phyloP scores from a whole-genome alignment of 1,140 invertebrate species.

The Daktulosphaira vitifoliae region DNA sequence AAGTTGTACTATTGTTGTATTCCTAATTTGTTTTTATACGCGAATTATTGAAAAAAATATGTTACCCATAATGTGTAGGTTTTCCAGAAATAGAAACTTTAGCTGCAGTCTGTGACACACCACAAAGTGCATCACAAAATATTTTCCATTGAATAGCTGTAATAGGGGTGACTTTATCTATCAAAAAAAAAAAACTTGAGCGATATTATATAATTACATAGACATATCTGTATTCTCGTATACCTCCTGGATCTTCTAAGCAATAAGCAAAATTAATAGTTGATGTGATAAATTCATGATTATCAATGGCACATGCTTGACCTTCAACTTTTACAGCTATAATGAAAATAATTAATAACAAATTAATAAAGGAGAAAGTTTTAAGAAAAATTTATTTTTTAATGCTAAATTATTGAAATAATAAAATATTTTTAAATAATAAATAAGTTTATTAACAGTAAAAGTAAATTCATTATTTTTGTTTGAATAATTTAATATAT shows the following conservation, averaged over 20 bases:
- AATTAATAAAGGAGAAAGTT: too few species aligned
- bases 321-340: conserved; percentile 50
- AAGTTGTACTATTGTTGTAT: too few species aligned
- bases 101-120: background rate
- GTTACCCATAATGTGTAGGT: conserved; percentile 11
- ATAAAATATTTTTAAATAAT: background rate
- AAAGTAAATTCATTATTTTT: too few species aligned
- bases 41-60: background rate
- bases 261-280: conserved; percentile 20
- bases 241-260: conserved; percentile 20
- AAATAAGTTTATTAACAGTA: too few species aligned
- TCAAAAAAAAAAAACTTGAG: background rate
- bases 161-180: conserved; percentile 23
- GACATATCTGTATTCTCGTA: background rate
- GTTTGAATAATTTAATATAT: too few species aligned
- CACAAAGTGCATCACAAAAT: background rate
- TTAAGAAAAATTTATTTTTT: too few species aligned
- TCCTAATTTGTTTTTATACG: too few species aligned
- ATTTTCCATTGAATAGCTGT: conserved; percentile 27
- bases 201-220: background rate
- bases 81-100: conserved; percentile 6
- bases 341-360: conserved; percentile 41
- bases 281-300: conserved; percentile 38
- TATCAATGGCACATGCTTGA: conserved; percentile 45
- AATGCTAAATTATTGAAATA: too few species aligned